Evolutionary conservation across 2,888 invertebrate genomes (phyloP).

Genomic region (Theristus sp.): DNA sequence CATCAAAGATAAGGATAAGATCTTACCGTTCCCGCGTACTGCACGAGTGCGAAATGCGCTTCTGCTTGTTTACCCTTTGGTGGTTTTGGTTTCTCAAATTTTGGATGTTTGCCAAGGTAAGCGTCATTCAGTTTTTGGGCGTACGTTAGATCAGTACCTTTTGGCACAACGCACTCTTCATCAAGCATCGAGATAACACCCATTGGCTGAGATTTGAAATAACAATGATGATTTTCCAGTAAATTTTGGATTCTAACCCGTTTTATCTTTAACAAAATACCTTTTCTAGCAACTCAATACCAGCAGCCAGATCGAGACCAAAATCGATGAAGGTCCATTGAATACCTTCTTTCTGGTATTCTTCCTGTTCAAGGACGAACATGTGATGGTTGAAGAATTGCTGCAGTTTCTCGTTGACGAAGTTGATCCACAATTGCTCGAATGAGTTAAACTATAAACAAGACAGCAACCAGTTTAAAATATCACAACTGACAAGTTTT

Average conservation of each 20-base stretch:
- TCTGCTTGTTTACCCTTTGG: constrained; percentile 46
- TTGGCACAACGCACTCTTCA: constrained; percentile 99
- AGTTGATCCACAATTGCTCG: constrained; percentile 92
- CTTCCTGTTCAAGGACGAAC: constrained; percentile 87
- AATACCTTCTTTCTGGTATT: constrained; percentile 81
- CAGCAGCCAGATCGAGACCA: constrained; percentile 85
- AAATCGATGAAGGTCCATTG: constrained; percentile 91
- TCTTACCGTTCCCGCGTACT: constrained; percentile 85
- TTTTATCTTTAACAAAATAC: too few species aligned
- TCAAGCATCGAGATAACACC: constrained; percentile 99
- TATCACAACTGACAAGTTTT: too few species aligned
- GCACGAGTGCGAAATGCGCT: constrained; percentile 92
- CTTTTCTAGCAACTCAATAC: constrained; percentile 88
- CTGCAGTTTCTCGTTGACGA: constrained; percentile 81
- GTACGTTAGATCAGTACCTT: constrained; percentile 93
- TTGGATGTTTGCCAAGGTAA: constrained; percentile 93
- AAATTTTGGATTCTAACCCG: too few species aligned
- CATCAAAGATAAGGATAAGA: background rate
- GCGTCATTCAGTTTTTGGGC: constrained; percentile 96
- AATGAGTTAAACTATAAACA: constrained; percentile 72
- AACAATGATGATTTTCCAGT: too few species aligned
- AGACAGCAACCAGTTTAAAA: too few species aligned
- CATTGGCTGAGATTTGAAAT: constrained; percentile 74
- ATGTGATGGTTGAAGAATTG: constrained; percentile 93
- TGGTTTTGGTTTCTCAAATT: constrained; percentile 71